phyloP scores from a whole-genome alignment of 2,888 invertebrate genomes.

The Protonemura montana region DNA sequence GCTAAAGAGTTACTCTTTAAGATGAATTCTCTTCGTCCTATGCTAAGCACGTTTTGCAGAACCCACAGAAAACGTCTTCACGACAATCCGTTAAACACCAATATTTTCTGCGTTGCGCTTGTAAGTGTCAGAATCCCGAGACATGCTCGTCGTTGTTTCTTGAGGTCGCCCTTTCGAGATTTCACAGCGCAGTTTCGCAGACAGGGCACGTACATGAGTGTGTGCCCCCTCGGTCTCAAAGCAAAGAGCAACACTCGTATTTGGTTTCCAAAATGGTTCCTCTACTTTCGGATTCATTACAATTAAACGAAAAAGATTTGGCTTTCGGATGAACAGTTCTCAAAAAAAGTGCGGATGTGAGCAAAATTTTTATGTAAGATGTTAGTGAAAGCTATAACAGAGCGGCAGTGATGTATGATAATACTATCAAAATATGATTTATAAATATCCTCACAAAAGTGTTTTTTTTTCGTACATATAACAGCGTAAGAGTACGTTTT shows the following conservation, averaged over 20 bases:
- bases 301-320: not conserved
- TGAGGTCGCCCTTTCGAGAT: not conserved
- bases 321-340: not conserved
- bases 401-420: not conserved
- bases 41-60: not conserved
- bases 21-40: not conserved
- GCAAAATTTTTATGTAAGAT: not conserved
- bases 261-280: not conserved
- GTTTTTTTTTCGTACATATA: not conserved
- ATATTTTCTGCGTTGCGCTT: not conserved
- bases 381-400: not conserved
- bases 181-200: not conserved
- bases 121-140: not conserved
- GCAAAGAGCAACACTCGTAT: not conserved
- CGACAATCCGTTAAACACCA: constrained; percentile 22
- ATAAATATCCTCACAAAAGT: not conserved
- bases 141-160: not conserved
- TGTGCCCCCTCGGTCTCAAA: not conserved
- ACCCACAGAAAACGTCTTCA: not conserved
- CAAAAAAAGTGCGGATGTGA: not conserved
- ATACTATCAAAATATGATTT: constrained; percentile 12
- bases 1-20: too few relatives aligned
- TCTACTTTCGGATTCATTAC: not conserved
- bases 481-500: not conserved
- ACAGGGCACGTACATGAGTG: not conserved